Conservation (phyloP, 2,113 vertebrate species). For the Ivindomyrus marchei region DNA sequence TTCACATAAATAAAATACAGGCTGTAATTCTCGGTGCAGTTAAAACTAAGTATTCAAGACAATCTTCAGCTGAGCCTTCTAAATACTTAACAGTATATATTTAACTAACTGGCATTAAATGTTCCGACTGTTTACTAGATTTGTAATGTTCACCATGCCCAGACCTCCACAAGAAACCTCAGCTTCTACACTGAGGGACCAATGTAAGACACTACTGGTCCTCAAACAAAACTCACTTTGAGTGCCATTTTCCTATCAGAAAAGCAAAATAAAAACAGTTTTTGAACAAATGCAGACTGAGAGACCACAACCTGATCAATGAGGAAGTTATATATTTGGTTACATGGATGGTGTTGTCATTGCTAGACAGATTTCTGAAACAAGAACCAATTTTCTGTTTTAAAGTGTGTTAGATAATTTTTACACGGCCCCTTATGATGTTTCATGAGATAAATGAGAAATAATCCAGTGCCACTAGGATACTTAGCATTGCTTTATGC, state of each 20-base stretch:
- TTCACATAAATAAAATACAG: not conserved
- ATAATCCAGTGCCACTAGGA: not conserved
- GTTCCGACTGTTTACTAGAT: not conserved
- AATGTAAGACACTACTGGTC: not conserved
- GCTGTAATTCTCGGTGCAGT: not conserved
- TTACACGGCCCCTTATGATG: not conserved
- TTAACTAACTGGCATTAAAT: not conserved
- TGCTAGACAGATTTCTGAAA: not conserved
- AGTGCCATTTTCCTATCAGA: not conserved
- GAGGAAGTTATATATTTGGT: not conserved
- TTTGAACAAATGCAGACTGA: not conserved
- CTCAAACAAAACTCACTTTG: not conserved
- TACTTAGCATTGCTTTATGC: not conserved
- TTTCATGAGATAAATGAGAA: not conserved
- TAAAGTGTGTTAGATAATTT: not conserved
- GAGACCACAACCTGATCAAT: not conserved
- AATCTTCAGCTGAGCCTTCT: not conserved
- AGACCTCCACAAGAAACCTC: not conserved
- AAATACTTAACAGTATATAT: not conserved
- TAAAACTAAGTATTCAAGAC: not conserved
- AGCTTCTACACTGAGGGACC: not conserved
- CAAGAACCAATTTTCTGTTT: not conserved
- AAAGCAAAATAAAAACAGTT: not conserved
- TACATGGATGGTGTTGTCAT: not conserved
- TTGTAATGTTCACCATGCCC: not conserved